These are phyloP conservation scores for Melanerpes aurifrons DNA, from an alignment of 2,113 vertebrate genomes.

Conservation along the genomic window DNA sequence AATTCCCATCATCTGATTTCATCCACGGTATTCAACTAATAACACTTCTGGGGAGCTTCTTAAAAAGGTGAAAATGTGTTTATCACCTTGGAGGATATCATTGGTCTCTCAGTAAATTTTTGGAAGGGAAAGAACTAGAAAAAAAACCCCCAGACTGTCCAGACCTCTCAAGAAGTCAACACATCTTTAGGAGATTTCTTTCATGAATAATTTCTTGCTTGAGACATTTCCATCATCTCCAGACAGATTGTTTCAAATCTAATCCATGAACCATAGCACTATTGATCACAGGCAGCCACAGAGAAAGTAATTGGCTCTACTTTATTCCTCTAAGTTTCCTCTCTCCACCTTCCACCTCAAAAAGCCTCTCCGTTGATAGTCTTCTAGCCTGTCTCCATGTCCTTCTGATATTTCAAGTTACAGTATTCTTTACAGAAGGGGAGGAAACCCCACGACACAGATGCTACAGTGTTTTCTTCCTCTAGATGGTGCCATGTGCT, in stretches of 20 bases:
- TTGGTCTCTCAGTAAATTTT: background rate
- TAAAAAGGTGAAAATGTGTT: background rate
- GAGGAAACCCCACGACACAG: background rate
- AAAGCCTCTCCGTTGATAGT: background rate
- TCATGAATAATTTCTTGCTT: background rate
- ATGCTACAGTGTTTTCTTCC: background rate
- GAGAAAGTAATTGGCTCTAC: background rate
- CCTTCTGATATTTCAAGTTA: background rate
- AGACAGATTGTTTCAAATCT: conserved; percentile 42
- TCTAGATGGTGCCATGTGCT: conserved; percentile 56
- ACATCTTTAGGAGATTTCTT: background rate
- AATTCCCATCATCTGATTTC: background rate
- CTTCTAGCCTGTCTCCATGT: background rate
- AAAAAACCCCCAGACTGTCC: background rate
- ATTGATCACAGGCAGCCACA: background rate
- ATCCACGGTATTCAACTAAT: background rate
- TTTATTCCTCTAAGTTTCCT: background rate
- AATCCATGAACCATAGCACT: background rate
- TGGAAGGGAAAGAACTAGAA: background rate
- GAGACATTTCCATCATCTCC: background rate
- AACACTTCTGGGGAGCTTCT: background rate
- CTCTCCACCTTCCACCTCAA: background rate
- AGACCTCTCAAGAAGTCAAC: background rate
- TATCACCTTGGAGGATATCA: background rate
- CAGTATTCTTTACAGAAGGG: background rate